phyloP scores from a whole-genome alignment of 2,888 invertebrate genomes.

The Lasioglossum villosulum region DNA sequence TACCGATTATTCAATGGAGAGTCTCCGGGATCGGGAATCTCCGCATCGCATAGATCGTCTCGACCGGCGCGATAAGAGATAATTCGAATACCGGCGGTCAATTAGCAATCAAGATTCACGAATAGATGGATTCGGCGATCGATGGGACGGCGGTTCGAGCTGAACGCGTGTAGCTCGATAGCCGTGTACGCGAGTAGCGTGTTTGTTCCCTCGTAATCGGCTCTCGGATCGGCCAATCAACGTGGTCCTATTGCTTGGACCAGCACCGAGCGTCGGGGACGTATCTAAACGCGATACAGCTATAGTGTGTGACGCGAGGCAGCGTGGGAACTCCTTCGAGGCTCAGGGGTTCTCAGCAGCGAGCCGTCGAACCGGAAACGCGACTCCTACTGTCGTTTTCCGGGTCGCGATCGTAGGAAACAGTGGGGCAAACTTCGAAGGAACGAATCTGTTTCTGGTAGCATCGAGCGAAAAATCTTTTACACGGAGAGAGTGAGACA shows the following conservation, averaged over 20 bases:
- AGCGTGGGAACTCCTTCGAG: slow-evolving; percentile 79
- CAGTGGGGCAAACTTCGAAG: background rate
- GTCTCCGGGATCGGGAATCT: background rate
- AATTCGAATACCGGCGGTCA: background rate
- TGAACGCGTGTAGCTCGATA: slow-evolving; percentile 14
- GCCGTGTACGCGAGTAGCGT: slow-evolving; percentile 25
- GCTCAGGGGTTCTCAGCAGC: slow-evolving; percentile 72
- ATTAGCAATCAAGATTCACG: slow-evolving; percentile 24
- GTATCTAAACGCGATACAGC: slow-evolving; percentile 73
- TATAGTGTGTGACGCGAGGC: slow-evolving; percentile 69
- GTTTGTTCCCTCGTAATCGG: slow-evolving; percentile 61
- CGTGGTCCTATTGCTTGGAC: slow-evolving; percentile 61
- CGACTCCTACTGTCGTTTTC: background rate
- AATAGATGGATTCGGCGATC: slow-evolving; percentile 16
- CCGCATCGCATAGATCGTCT: background rate
- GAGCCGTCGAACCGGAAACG: slow-evolving; percentile 43
- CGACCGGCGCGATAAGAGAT: slow-evolving; percentile 1
- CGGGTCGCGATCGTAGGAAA: background rate
- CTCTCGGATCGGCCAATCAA: slow-evolving; percentile 71
- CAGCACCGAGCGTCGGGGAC: slow-evolving; percentile 47
- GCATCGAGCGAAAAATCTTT: background rate
- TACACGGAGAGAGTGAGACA: background rate
- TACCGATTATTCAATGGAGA: background rate
- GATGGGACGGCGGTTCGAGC: slow-evolving; percentile 7
- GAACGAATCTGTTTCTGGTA: background rate